These are phyloP conservation scores for Rhogogaster chlorosoma DNA, from an alignment of 2,888 invertebrate genomes.

Conservation along the genomic window DNA sequence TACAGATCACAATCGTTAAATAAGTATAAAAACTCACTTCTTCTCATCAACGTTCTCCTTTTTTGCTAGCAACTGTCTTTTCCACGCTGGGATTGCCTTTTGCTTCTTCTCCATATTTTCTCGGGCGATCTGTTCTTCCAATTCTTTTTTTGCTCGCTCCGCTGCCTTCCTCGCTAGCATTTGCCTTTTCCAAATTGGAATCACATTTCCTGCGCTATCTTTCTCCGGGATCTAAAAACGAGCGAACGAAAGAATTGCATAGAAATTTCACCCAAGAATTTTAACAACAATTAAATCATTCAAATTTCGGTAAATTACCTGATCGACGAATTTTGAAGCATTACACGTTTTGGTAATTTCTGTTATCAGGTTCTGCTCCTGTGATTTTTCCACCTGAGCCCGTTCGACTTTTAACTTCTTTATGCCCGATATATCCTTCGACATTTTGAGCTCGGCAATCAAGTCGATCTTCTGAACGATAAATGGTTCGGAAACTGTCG, in stretches of 20 bases:
- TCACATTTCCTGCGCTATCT: constrained; percentile 92
- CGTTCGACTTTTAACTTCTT: constrained; percentile 95
- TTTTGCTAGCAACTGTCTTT: constrained; percentile 91
- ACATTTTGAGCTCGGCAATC: constrained; percentile 95
- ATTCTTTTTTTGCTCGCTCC: constrained; percentile 93
- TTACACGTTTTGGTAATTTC: constrained; percentile 93
- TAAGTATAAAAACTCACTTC: constrained; percentile 82
- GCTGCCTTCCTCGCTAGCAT: constrained; percentile 97
- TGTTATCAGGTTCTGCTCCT: constrained; percentile 90
- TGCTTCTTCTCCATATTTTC: constrained; percentile 92
- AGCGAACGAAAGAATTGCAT: background rate
- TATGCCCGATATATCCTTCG: constrained; percentile 95
- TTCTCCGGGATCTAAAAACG: constrained; percentile 91
- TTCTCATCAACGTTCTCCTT: constrained; percentile 89
- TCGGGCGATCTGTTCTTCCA: constrained; percentile 90
- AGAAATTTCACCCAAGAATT: background rate
- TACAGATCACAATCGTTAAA: background rate
- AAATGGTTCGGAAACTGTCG: constrained; percentile 84
- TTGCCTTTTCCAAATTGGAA: constrained; percentile 97
- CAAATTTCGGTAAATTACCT: constrained; percentile 81
- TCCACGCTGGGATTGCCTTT: constrained; percentile 96
- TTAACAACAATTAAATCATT: background rate
- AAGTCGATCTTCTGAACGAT: constrained; percentile 90
- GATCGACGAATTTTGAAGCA: constrained; percentile 92
- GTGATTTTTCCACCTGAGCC: constrained; percentile 90